Conservation (phyloP, 2,113 vertebrate genomes). For the Paedocypris sp. region DNA sequence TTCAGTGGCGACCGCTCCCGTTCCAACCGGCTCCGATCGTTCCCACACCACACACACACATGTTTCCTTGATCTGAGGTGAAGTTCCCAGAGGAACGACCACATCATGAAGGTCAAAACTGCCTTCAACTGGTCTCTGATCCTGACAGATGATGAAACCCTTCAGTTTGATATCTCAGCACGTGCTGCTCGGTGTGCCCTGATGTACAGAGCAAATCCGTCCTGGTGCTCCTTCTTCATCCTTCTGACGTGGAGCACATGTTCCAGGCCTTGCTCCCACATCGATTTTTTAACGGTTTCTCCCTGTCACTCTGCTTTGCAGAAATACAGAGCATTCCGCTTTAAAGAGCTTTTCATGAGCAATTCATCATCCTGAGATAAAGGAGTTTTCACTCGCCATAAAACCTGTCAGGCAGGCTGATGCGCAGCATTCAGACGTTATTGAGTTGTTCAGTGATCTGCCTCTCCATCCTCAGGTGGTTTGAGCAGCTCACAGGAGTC, state of each 20-base stretch:
- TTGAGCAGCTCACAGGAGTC: constrained; percentile 2
- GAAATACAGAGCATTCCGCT: neutral
- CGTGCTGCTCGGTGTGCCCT: constrained; percentile 18
- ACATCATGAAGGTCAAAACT: too few relatives aligned
- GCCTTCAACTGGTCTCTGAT: too few relatives aligned
- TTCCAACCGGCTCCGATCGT: too few relatives aligned
- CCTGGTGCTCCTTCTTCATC: constrained; percentile 6
- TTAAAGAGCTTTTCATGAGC: neutral
- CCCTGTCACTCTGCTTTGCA: neutral
- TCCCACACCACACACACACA: too few relatives aligned
- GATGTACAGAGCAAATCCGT: constrained; percentile 19
- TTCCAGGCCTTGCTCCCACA: neutral
- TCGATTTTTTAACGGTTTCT: neutral
- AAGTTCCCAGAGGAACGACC: too few relatives aligned
- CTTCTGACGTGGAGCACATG: constrained; percentile 9
- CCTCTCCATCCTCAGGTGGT: too few relatives aligned
- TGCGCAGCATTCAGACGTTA: neutral
- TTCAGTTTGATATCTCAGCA: constrained; percentile 14
- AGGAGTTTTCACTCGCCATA: neutral
- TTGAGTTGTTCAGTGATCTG: constrained; percentile 23
- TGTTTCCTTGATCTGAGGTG: too few relatives aligned
- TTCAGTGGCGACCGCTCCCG: too few relatives aligned
- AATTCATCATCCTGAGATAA: neutral
- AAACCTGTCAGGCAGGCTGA: too few relatives aligned
- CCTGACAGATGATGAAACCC: constrained; percentile 15